Conservation (phyloP, 2,888 invertebrate genomes). For the Sabatieria punctata region DNA sequence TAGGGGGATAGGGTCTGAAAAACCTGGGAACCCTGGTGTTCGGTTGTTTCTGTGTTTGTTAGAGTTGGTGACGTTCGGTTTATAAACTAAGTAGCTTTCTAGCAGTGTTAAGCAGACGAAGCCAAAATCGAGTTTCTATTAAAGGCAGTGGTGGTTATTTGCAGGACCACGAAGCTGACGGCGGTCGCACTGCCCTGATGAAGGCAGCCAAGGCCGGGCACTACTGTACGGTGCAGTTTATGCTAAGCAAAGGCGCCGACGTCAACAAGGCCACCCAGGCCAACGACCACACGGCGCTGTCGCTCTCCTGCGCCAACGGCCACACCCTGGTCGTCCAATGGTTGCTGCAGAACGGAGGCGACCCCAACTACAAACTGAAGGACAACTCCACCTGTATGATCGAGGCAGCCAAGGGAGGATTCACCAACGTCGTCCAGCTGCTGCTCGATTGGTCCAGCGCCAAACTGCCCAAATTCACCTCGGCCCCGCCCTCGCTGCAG, state of each 20-base stretch:
- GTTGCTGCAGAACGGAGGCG: slow-evolving; percentile 71
- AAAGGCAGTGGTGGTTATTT: too few relatives aligned
- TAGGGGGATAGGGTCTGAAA: too few relatives aligned
- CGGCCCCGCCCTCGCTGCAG: slow-evolving; percentile 20
- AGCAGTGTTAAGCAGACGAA: too few relatives aligned
- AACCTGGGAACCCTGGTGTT: too few relatives aligned
- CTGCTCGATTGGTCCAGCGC: slow-evolving; percentile 70
- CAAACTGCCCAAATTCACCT: slow-evolving; percentile 13
- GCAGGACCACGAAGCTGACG: slow-evolving; percentile 88
- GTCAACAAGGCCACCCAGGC: slow-evolving; percentile 70
- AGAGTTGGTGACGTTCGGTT: too few relatives aligned
- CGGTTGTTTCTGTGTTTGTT: too few relatives aligned
- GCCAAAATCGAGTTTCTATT: too few relatives aligned
- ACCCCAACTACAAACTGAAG: slow-evolving; percentile 88
- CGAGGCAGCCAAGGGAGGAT: slow-evolving; percentile 93
- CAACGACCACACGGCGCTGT: slow-evolving; percentile 91
- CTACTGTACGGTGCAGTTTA: slow-evolving; percentile 82
- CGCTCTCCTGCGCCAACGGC: slow-evolving; percentile 80
- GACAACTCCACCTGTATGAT: slow-evolving; percentile 97
- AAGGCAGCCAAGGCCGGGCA: slow-evolving; percentile 94
- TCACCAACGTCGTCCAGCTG: slow-evolving; percentile 81
- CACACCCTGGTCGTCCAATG: slow-evolving; percentile 81
- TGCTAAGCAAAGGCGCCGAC: slow-evolving; percentile 67
- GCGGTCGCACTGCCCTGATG: slow-evolving; percentile 92
- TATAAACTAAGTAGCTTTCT: too few relatives aligned